Evolutionary conservation across 2,888 invertebrate species (phyloP), one percentile per base, ranked within the genome.

Genomic region (Buathra laborator): DNA sequence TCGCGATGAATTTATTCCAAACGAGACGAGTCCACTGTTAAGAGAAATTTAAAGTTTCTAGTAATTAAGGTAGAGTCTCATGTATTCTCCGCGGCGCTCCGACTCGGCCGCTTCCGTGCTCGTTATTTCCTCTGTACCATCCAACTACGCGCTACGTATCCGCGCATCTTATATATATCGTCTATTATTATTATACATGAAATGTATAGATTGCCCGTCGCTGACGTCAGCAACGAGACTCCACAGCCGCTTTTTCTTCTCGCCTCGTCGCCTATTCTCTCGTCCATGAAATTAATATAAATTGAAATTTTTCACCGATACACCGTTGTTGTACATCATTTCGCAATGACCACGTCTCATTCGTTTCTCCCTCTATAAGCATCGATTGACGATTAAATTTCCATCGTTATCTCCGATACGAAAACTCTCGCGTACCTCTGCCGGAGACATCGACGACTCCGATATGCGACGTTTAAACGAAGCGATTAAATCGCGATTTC

Each of bases 31-130:
- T 51, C 12, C 12, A 16, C 62, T 44, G 46, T 37, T 32, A 66
- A 44, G 46, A 53, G 46, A 70, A 62, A 44, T 56, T 64, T 56
- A 46, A 1, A 70, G 75, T 75, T 51, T 51, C 79, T 64, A 37
- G 68, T 83, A 83, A 79, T 83, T 79, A 79, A 75, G 24, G 56
- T 44, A 67, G 43, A 14, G 24, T 24, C 67, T 72, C 66, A 9
- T 44, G 64, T 19, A 14, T 19, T 70, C 46, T 70, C 70, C 32
- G 29, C 32, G 24, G 62, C 24, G 43, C 59, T 53, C 46, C 24
- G 12, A 3, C 48, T 77, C 48, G 64, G 64, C 16, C 3, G 16
- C 71, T 43, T 43, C 32, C 53, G 14, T 16, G 16, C 19, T 44
- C 64, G 44, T 29, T 70, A 37, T 81, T 44, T 53, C 53, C 64